These are phyloP conservation scores for Bruchidius siliquastri DNA, from an alignment of 2,888 invertebrate species.

Conservation along the genomic window DNA sequence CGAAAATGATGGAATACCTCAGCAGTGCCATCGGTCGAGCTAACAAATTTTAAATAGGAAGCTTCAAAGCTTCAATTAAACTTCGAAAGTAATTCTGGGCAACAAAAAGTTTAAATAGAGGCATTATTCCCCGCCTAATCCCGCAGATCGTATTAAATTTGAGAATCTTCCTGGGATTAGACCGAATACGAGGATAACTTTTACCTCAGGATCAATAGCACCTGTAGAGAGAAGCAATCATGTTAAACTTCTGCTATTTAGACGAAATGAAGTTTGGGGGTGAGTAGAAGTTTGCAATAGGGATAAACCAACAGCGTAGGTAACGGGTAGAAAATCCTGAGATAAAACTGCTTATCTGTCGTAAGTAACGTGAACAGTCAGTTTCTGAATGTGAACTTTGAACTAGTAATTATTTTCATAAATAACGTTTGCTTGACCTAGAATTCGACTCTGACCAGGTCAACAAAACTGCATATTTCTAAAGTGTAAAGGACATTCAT, in stretches of 20 bases:
- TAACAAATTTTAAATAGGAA: neutral
- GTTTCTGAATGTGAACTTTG: too few species aligned
- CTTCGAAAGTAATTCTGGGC: neutral
- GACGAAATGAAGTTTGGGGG: constrained; percentile 1
- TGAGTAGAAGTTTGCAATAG: neutral
- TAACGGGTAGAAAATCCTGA: neutral
- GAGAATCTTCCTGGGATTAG: constrained; percentile 11
- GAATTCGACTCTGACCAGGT: too few species aligned
- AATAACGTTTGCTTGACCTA: too few species aligned
- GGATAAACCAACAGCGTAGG: neutral
- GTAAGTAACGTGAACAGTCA: neutral
- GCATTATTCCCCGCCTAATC: constrained; percentile 19
- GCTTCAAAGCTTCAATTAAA: neutral
- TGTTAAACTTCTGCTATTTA: constrained; percentile 33
- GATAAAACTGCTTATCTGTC: neutral
- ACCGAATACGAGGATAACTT: neutral
- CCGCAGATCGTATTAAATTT: constrained; percentile 12
- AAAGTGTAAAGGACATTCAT: too few species aligned
- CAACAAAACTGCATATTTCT: too few species aligned
- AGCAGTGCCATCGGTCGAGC: neutral
- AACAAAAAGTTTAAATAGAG: constrained; percentile 20
- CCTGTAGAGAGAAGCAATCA: constrained; percentile 41
- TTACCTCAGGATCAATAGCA: constrained; percentile 39
- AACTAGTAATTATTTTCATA: too few species aligned
- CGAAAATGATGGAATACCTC: neutral